These are phyloP conservation scores for Paragorgia papillata DNA, from an alignment of 92 coral and sea anemone species.

Conservation along the genomic window DNA sequence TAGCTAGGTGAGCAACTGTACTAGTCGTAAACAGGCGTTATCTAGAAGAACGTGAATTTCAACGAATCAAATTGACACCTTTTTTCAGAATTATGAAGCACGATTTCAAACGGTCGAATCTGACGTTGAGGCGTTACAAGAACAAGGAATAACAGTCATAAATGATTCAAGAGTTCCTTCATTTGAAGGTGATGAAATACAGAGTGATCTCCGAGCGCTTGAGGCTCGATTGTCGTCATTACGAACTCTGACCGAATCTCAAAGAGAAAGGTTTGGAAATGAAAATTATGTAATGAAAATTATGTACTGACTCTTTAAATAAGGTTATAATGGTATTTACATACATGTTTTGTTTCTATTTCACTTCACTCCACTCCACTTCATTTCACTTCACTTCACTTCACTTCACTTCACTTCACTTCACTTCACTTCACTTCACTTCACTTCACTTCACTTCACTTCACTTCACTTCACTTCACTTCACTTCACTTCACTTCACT, in stretches of 20 bases:
- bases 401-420: too few species aligned
- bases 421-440: too few species aligned
- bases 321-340: too few species aligned
- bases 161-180: constrained; percentile 13
- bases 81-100: constrained; percentile 9
- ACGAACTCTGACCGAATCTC: not conserved
- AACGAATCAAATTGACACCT: not conserved
- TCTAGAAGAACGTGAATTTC: not conserved
- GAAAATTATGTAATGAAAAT: not conserved
- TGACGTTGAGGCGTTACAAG: not conserved
- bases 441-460: too few species aligned
- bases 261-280: constrained; percentile 19
- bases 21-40: too few species aligned
- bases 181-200: constrained; percentile 32
- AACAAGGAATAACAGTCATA: constrained; percentile 4
- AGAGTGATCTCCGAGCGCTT: constrained; percentile 11
- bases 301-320: too few species aligned
- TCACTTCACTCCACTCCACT: too few species aligned
- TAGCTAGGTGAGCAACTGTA: too few species aligned
- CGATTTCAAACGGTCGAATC: constrained; percentile 4
- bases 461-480: too few species aligned
- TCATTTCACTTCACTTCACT: too few species aligned
- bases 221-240: constrained; percentile 11
- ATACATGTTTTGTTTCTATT: too few species aligned
- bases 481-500: too few species aligned